Conservation (phyloP, 2,888 invertebrate species). For the Mesorhabditis spiculigera region DNA sequence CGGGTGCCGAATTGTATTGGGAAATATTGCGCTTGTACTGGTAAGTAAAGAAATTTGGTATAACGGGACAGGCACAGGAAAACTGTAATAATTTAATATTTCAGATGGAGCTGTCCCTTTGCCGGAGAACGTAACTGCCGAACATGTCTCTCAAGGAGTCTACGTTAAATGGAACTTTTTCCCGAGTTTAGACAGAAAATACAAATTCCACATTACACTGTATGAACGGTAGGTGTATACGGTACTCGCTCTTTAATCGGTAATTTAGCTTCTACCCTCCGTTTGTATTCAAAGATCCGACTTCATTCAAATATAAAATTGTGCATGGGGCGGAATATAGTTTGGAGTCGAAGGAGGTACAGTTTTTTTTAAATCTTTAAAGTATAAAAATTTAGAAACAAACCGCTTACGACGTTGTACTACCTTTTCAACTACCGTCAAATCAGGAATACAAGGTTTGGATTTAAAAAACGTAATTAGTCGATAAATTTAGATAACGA, state of each 20-base stretch:
- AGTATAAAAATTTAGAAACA: neutral
- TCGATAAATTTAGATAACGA: conserved; percentile 5
- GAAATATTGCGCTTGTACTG: conserved; percentile 38
- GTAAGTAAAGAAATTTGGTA: conserved; percentile 6
- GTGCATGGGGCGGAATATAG: conserved; percentile 13
- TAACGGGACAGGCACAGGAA: neutral
- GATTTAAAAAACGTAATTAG: neutral
- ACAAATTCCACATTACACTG: conserved; percentile 16
- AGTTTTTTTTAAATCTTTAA: neutral
- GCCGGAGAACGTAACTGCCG: conserved; percentile 14
- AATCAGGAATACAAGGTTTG: conserved; percentile 23
- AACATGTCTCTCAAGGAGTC: conserved; percentile 9
- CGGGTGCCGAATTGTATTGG: conserved; percentile 41
- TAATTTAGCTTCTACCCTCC: conserved; percentile 17
- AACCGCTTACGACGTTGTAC: conserved; percentile 12
- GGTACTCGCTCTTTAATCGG: neutral
- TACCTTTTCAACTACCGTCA: conserved; percentile 14
- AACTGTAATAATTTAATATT: conserved; percentile 10
- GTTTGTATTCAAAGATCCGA: conserved; percentile 15
- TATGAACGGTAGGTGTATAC: conserved; percentile 8
- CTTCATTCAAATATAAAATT: conserved; percentile 17
- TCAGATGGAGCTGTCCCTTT: conserved; percentile 20
- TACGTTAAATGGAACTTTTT: conserved; percentile 11
- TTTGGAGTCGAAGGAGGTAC: neutral
- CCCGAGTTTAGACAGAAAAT: neutral